phyloP scores from a whole-genome alignment of 2,888 invertebrate species.

The Cylindroiulus punctatus region DNA sequence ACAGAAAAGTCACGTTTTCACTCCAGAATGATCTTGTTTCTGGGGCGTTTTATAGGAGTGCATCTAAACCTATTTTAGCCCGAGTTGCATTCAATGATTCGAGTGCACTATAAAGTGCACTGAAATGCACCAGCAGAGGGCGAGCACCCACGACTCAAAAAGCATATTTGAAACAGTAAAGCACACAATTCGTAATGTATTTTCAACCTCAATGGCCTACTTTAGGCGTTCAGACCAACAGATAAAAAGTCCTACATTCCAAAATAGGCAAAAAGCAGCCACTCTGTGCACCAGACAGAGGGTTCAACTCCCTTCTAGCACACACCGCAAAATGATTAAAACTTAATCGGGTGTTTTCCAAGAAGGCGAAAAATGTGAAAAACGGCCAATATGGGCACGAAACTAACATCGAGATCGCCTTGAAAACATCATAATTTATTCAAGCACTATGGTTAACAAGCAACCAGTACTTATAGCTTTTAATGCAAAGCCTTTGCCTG shows the following conservation, averaged over 20 bases:
- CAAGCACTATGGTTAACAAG: no score
- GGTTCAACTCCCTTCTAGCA: slow-evolving; percentile 24
- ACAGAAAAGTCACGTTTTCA: not conserved
- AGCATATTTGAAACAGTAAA: slow-evolving; percentile 43
- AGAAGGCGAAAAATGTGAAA: not conserved
- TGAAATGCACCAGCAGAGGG: not conserved
- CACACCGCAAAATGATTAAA: slow-evolving; percentile 12
- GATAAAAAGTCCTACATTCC: slow-evolving; percentile 43
- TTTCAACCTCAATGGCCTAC: slow-evolving; percentile 47
- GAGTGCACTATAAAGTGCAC: slow-evolving; percentile 3
- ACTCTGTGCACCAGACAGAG: not conserved
- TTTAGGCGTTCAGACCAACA: slow-evolving; percentile 2
- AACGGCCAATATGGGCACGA: not conserved
- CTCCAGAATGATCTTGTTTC: not conserved
- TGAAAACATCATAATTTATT: no score
- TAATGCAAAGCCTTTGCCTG: no score
- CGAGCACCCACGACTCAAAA: slow-evolving; percentile 44
- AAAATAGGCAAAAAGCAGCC: slow-evolving; percentile 27
- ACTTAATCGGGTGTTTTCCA: slow-evolving; percentile 39
- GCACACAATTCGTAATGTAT: slow-evolving; percentile 45
- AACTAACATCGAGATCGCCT: no score
- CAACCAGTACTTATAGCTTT: not conserved
- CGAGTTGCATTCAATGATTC: not conserved
- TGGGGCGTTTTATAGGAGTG: not conserved
- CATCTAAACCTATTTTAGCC: slow-evolving; percentile 5